phyloP scores from a whole-genome alignment of 2,888 invertebrate species.

The Prosapia bicincta region DNA sequence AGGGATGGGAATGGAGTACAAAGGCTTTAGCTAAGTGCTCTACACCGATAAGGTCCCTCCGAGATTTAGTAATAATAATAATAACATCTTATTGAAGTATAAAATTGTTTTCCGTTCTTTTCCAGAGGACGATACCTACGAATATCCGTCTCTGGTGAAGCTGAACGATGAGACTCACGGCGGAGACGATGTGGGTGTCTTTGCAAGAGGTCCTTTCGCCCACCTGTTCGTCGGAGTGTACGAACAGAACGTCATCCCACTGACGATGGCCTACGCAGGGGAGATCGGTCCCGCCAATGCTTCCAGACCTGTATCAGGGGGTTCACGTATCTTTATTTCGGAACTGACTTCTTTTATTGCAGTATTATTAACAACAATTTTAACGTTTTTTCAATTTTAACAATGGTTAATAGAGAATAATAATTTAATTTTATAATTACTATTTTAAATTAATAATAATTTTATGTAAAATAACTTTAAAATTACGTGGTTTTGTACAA shows the following conservation, averaged over 20 bases:
- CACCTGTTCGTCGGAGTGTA: constrained; percentile 76
- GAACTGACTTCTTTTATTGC: neutral
- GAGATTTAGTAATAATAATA: too few species aligned
- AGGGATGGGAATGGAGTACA: too few species aligned
- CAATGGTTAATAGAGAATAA: too few species aligned
- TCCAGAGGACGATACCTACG: constrained; percentile 15
- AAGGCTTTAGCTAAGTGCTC: too few species aligned
- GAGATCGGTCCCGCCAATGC: constrained; percentile 56
- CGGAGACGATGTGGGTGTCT: constrained; percentile 41
- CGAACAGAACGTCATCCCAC: constrained; percentile 76
- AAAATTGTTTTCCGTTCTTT: neutral
- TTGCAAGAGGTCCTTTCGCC: constrained; percentile 72
- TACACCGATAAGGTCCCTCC: too few species aligned
- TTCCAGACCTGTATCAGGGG: neutral
- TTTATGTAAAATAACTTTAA: too few species aligned
- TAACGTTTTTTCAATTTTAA: too few species aligned
- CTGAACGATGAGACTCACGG: constrained; percentile 38
- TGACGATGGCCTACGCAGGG: constrained; percentile 68
- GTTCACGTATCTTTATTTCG: neutral
- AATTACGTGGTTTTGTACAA: too few species aligned
- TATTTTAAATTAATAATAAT: too few species aligned
- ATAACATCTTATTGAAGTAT: too few species aligned
- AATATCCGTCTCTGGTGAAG: constrained; percentile 15
- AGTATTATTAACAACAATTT: neutral
- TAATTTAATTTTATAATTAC: too few species aligned